These are phyloP conservation scores for Ploceus nigricollis DNA, from an alignment of 2,113 vertebrate genomes.

Conservation along the genomic window DNA sequence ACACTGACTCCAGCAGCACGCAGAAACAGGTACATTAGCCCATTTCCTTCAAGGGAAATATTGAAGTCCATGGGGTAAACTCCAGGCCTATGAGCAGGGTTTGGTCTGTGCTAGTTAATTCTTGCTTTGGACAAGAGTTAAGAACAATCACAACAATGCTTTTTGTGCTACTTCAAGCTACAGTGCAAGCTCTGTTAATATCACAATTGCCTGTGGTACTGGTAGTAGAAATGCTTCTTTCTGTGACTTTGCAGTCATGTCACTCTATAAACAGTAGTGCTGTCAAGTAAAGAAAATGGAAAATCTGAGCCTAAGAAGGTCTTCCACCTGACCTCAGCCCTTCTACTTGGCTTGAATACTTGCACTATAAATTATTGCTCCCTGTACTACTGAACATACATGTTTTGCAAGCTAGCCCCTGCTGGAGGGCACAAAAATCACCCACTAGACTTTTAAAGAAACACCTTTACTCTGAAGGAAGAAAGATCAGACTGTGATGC, in stretches of 20 bases:
- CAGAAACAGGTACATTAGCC: neutral
- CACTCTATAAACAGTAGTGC: neutral
- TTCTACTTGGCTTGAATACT: neutral
- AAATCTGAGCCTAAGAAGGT: neutral
- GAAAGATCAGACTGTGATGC: fast-evolving
- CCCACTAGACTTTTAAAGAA: neutral
- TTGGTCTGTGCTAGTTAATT: neutral
- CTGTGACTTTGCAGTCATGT: neutral
- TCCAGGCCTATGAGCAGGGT: neutral
- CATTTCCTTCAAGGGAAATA: neutral
- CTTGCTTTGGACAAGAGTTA: neutral
- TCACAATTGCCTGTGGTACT: neutral
- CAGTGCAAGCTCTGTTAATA: neutral
- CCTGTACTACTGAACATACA: neutral
- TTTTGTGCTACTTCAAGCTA: neutral
- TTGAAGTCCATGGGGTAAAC: neutral
- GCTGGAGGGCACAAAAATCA: neutral
- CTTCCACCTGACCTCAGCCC: neutral
- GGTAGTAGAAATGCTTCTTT: neutral
- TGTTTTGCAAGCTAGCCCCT: neutral
- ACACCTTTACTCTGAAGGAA: neutral
- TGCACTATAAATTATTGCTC: neutral
- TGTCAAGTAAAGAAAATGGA: neutral
- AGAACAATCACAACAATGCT: neutral
- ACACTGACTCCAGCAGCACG: neutral